Conservation (phyloP, 2,888 invertebrate species). For the Capitulum mitella region DNA sequence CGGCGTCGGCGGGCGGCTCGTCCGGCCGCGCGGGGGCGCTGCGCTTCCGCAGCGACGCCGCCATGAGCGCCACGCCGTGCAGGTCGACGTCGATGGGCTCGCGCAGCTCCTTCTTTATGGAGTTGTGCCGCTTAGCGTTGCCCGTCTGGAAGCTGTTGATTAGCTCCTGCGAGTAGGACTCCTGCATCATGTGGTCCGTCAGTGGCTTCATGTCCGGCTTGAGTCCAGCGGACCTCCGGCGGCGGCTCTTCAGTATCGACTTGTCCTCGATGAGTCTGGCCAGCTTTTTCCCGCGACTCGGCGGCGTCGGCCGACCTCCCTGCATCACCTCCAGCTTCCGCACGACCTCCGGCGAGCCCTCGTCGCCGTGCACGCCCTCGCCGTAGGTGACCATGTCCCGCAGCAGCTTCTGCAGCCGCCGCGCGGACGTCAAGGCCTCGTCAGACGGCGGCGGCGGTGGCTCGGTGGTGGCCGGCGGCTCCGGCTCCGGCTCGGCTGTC, state of each 20-base stretch:
- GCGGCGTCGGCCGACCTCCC: not conserved
- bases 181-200: not conserved
- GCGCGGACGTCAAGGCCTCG: not conserved
- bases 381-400: not conserved
- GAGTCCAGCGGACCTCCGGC: not conserved
- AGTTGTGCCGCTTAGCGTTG: not conserved
- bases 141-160: conserved; percentile 14
- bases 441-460: not conserved
- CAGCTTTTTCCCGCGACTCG: not conserved
- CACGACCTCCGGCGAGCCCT: not conserved
- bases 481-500: not conserved
- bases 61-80: not conserved
- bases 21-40: not conserved
- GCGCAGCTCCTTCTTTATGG: conserved; percentile 3
- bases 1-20: not conserved
- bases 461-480: not conserved
- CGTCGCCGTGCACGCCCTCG: not conserved
- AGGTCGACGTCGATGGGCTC: not conserved
- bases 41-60: not conserved
- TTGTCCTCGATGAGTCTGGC: not conserved
- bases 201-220: not conserved
- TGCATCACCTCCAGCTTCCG: not conserved
- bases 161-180: not conserved
- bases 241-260: not conserved
- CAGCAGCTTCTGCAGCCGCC: not conserved